Percentiles rank a stretch among this genome's conserved stretches.
phyloP scores from a whole-genome alignment of 2,888 invertebrate genomes.

The Rotaria magnacalcarata region DNA sequence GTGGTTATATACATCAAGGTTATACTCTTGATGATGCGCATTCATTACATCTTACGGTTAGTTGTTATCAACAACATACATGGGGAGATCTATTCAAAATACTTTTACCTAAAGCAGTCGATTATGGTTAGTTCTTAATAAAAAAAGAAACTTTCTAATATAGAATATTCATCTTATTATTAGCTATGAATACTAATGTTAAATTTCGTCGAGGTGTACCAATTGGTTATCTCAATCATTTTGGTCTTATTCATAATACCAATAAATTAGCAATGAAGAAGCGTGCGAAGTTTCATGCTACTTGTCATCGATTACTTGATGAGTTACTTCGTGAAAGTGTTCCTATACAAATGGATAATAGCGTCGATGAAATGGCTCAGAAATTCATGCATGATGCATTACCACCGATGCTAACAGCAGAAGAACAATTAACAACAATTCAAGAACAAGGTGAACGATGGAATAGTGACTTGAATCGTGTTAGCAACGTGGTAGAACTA shows the following conservation, averaged over 20 bases:
- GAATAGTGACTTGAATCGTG: constrained; percentile 63
- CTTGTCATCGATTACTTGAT: constrained; percentile 50
- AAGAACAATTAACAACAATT: constrained; percentile 70
- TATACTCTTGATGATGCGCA: constrained; percentile 73
- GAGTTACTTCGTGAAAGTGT: constrained; percentile 64
- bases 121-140: background rate
- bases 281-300: background rate
- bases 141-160: background rate
- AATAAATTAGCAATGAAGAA: background rate
- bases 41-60: constrained; percentile 87
- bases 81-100: constrained; percentile 81
- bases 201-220: constrained; percentile 76
- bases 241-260: constrained; percentile 65
- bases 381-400: constrained; percentile 78
- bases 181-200: constrained; percentile 69
- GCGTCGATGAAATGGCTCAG: constrained; percentile 79
- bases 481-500: constrained; percentile 68
- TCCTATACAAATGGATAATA: constrained; percentile 67
- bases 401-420: constrained; percentile 70
- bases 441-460: constrained; percentile 71
- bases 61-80: constrained; percentile 81
- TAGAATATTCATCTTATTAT: background rate
- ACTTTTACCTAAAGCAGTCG: constrained; percentile 47
- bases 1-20: constrained; percentile 66
- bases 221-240: constrained; percentile 69